These are phyloP conservation scores for Hydractinia symbiolongicarpus DNA, from an alignment of 30 jellyfish, hydroid and myxozoan genomes.

Conservation along the genomic window DNA sequence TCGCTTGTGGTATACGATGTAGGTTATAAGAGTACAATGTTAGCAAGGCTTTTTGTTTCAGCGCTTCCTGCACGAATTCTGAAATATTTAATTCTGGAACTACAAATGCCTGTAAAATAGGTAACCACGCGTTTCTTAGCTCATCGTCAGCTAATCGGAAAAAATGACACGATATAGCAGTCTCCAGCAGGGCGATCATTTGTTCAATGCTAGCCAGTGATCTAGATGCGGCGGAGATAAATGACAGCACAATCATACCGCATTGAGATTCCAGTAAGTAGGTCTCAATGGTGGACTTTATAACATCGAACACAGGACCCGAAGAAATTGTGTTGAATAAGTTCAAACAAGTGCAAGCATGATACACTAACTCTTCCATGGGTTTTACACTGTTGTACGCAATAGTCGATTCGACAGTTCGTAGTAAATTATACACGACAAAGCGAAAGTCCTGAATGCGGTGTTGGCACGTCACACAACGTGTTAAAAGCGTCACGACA, in stretches of 20 bases:
- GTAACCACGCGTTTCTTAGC: slow-evolving; percentile 39
- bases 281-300: slow-evolving; percentile 24
- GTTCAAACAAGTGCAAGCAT: slow-evolving; percentile 16
- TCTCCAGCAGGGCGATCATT: slow-evolving; percentile 47
- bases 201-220: slow-evolving; percentile 59
- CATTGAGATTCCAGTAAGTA: slow-evolving; percentile 35
- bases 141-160: slow-evolving; percentile 46
- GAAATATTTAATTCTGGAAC: slow-evolving; percentile 69
- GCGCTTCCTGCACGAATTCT: slow-evolving; percentile 58
- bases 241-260: slow-evolving; percentile 31
- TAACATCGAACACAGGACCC: slow-evolving; percentile 29
- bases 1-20: slow-evolving; percentile 34
- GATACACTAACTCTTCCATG: slow-evolving; percentile 19
- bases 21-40: slow-evolving; percentile 58
- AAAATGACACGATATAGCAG: slow-evolving; percentile 48
- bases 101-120: slow-evolving; percentile 27
- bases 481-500: slow-evolving; percentile 19
- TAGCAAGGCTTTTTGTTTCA: slow-evolving; percentile 37
- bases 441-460: slow-evolving; percentile 6
- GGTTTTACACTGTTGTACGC: slow-evolving; percentile 10
- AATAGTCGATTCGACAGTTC: slow-evolving; percentile 18
- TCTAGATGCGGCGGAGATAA: slow-evolving; percentile 62
- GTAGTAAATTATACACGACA: background rate
- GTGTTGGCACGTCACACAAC: slow-evolving; percentile 17
- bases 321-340: slow-evolving; percentile 41